phyloP scores from a whole-genome alignment of 1,140 invertebrate genomes.

The Metaphire vulgaris region DNA sequence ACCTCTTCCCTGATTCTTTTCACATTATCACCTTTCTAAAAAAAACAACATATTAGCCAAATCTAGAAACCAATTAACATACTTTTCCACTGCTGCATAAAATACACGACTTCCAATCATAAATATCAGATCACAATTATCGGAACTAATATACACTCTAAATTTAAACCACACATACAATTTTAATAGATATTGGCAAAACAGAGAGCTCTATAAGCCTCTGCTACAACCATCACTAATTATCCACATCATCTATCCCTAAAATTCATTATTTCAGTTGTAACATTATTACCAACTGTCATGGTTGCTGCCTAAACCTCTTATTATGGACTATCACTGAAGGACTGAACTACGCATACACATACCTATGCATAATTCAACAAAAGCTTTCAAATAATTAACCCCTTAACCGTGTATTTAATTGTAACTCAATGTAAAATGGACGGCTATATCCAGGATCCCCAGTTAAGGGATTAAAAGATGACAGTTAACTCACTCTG shows the following conservation, averaged over 20 bases:
- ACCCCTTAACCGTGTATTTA: neutral
- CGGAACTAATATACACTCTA: neutral
- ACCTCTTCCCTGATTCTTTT: neutral
- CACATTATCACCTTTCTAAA: neutral
- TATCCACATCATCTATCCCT: too few species aligned
- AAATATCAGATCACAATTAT: neutral
- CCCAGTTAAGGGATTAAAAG: neutral
- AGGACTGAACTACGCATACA: neutral
- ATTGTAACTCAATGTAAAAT: too few species aligned
- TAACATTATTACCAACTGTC: too few species aligned
- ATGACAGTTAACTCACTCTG: neutral
- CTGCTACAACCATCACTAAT: too few species aligned
- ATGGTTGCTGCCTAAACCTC: too few species aligned
- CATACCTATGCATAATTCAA: neutral
- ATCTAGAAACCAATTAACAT: neutral
- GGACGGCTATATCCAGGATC: too few species aligned
- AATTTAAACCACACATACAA: neutral
- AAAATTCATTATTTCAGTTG: too few species aligned
- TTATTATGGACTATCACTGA: neutral
- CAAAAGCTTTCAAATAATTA: neutral
- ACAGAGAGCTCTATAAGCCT: neutral
- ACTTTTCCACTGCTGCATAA: neutral
- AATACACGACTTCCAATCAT: neutral
- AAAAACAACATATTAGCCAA: neutral
- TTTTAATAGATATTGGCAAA: neutral